Base-by-base conservation (phyloP, 2,888 invertebrate species). In the Celastrina argiolus region DNA sequence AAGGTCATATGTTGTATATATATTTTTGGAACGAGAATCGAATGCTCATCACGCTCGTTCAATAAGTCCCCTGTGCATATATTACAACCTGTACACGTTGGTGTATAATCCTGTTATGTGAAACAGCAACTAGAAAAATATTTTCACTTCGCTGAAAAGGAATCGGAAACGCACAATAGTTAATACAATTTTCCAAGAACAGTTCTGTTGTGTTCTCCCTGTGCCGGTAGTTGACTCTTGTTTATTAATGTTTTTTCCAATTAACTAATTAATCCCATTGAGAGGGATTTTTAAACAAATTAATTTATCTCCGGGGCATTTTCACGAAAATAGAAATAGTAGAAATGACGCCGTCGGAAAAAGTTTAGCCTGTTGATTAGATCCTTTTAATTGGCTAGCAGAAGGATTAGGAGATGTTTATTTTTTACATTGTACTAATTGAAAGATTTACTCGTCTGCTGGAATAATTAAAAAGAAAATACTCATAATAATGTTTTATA, bases 341-440 rank as follows among this genome's bases (percentile, higher is more conserved):
- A 51, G 31, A 58, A 7, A 45, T 45, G 14, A 45, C 16, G 22
- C 7, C 34, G 16, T 34, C 16, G 31, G 31, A 34, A 61, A 61
- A 61, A 22, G 36, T 61, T 61, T 61, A 39, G 5, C 36, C 36
- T 14, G 36, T 61, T 61, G 61, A 61, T 61, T 39, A 61, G 61
- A 39, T 61, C 18, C 18, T 61, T 61, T 36, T 61, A 39, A 61
- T 61, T 61, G 61, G 61, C 61, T 14, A 16, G 18, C 36, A 18
- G 36, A 36, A 34, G 22, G 22, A 39, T 36, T 61, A 36, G 39
- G 22, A 39, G 36, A 39, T 61, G 61, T 39, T 61, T 61, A 61
- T 36, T 34, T 61, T 61, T 36, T 36, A 61, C 36, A 22, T 18
- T 61, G 39, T 26, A 36, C 34, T 61, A 36, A 61, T 61, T 61